phyloP scores from a whole-genome alignment of 1,140 invertebrate species.

The Akabosia matsudoensis region DNA sequence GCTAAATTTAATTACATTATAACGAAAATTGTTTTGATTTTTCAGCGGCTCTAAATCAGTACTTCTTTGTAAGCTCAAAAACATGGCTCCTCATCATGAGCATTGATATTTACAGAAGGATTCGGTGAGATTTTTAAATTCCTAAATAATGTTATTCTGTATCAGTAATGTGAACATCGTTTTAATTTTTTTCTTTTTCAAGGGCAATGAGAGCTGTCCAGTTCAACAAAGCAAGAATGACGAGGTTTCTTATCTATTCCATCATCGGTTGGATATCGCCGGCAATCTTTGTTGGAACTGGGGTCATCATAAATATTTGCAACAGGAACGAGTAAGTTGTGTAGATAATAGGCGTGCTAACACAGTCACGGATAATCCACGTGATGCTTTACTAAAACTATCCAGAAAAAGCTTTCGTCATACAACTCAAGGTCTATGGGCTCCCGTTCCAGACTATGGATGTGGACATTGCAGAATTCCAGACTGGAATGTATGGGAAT shows the following conservation, averaged over 20 bases:
- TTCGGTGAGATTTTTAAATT: not conserved
- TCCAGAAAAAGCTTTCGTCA: not conserved
- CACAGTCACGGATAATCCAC: too few relatives aligned
- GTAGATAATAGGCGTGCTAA: too few relatives aligned
- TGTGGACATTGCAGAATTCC: not conserved
- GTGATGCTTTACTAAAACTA: not conserved
- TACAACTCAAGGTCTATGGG: not conserved
- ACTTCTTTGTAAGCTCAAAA: constrained; percentile 7
- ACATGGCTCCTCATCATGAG: constrained; percentile 7
- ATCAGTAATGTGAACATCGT: not conserved
- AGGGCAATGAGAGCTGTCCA: not conserved
- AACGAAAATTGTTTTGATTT: not conserved
- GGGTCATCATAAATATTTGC: not conserved
- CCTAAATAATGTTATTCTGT: not conserved
- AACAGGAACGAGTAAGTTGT: not conserved
- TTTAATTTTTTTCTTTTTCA: not conserved
- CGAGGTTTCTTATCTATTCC: not conserved
- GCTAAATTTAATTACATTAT: too few relatives aligned
- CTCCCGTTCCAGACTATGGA: not conserved
- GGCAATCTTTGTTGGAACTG: not conserved
- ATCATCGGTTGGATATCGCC: not conserved
- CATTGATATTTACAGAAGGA: not conserved
- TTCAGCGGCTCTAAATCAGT: not conserved
- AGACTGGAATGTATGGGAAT: not conserved
- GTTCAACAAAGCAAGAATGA: too few relatives aligned